These are phyloP conservation scores for Caenorhabditis uteleia DNA, from an alignment of 2,888 invertebrate genomes.

Conservation along the genomic window DNA sequence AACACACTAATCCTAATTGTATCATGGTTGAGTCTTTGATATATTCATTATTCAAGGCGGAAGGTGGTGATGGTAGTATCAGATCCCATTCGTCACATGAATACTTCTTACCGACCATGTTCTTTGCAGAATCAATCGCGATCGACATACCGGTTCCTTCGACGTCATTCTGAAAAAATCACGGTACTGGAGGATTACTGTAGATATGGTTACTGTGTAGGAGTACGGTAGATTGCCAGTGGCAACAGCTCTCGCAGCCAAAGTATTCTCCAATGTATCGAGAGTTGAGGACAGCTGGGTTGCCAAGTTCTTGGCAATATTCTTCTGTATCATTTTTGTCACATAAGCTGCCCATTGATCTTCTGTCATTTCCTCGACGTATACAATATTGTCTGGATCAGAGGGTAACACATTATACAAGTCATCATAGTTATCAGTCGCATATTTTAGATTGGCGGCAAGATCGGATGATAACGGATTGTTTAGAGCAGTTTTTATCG, in stretches of 20 bases:
- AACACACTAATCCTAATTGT: conserved; percentile 33
- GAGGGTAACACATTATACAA: conserved; percentile 51
- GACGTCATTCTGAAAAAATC: conserved; percentile 15
- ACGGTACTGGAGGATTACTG: neutral
- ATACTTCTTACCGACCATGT: conserved; percentile 26
- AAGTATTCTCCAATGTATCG: conserved; percentile 37
- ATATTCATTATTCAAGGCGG: conserved; percentile 10
- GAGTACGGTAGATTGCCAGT: conserved; percentile 32
- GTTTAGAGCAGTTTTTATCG: conserved; percentile 34
- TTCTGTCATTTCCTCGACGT: conserved; percentile 56
- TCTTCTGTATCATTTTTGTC: conserved; percentile 46
- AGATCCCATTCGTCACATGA: conserved; percentile 49
- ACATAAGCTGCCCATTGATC: conserved; percentile 59
- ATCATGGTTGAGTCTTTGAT: conserved; percentile 16
- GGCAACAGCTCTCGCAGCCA: conserved; percentile 38
- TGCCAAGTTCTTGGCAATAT: conserved; percentile 41
- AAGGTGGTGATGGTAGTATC: conserved; percentile 16
- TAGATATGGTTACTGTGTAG: conserved; percentile 14
- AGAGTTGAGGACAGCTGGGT: conserved; percentile 40
- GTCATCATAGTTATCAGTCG: conserved; percentile 50
- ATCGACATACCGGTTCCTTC: conserved; percentile 41
- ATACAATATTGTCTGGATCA: conserved; percentile 51
- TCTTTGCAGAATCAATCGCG: conserved; percentile 34
- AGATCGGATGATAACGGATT: conserved; percentile 52
- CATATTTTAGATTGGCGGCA: conserved; percentile 40